A percentile compares a stretch with the other conserved stretches of the same genome.
These are phyloP conservation scores for Belonocnema kinseyi DNA, from an alignment of 1,140 invertebrate species.

Conservation along the genomic window DNA sequence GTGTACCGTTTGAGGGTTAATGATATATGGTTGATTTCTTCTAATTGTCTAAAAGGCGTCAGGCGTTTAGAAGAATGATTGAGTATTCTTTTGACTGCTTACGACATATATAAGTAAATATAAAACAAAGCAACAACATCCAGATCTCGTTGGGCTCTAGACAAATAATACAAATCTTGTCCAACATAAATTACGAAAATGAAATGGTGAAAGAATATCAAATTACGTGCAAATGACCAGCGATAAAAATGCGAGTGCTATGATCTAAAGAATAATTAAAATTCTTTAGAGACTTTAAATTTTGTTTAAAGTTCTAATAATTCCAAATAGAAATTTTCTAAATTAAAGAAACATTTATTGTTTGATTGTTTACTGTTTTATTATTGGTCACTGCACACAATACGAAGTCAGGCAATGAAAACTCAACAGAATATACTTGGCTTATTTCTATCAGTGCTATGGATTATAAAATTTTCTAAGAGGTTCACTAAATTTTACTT, in stretches of 20 bases:
- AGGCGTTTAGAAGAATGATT: too few species aligned
- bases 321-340: too few species aligned
- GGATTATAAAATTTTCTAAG: not conserved
- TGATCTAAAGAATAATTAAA: not conserved
- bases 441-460: not conserved
- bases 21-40: too few species aligned
- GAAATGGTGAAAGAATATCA: not conserved
- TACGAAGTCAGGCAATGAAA: not conserved
- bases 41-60: too few species aligned
- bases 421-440: not conserved
- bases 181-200: not conserved
- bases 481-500: slow-evolving; percentile 9
- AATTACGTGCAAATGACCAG: slow-evolving; percentile 10
- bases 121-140: too few species aligned
- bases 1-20: too few species aligned
- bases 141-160: too few species aligned
- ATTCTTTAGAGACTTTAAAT: too few species aligned
- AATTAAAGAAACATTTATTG: not conserved
- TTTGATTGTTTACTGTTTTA: slow-evolving; percentile 19
- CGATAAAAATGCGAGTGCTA: slow-evolving; percentile 15
- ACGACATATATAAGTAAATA: too few species aligned
- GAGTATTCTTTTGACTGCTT: too few species aligned
- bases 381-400: not conserved
- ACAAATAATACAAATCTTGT: too few species aligned
- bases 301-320: too few species aligned